A percentile compares a stretch with the other conserved stretches of the same genome.
Conservation (phyloP, 2,797 vertebrate genomes). For the Artibeus lituratus region DNA sequence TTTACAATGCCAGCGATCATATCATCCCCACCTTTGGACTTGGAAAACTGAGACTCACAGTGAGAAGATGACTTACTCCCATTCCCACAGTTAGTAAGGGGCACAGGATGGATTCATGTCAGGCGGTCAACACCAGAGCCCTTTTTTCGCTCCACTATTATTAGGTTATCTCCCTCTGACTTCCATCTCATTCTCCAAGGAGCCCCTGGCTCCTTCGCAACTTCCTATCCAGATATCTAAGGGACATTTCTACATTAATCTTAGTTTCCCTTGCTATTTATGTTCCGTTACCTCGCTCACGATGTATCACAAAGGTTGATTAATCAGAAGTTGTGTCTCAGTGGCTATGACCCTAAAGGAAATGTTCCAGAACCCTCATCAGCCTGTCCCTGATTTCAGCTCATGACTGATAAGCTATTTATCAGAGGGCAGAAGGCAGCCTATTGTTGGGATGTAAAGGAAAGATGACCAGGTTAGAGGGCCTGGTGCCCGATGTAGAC, state of each 20-base stretch:
- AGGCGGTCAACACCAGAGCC: neutral
- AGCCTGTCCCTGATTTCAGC: conserved; percentile 5
- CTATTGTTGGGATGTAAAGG: conserved; percentile 34
- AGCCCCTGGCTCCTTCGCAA: conserved; percentile 74
- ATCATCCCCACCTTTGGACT: neutral
- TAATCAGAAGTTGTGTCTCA: conserved; percentile 60
- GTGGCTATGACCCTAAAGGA: conserved; percentile 53
- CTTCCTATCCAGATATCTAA: conserved; percentile 80
- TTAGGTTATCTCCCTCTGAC: conserved; percentile 53
- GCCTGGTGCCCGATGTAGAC: neutral
- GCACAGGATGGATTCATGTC: neutral
- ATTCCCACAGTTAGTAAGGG: neutral
- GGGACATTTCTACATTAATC: conserved; percentile 71
- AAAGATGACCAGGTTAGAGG: conserved; percentile 11
- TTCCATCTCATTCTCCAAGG: conserved; percentile 59
- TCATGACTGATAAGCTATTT: conserved; percentile 48
- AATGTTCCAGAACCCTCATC: conserved; percentile 38
- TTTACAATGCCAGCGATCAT: neutral
- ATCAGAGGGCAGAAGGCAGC: conserved; percentile 41
- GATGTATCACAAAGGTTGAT: conserved; percentile 29
- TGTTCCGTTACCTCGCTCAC: conserved; percentile 51
- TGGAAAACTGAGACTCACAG: neutral
- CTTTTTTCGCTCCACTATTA: neutral
- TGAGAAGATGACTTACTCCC: neutral
- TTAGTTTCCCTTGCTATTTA: conserved; percentile 78